Percentiles rank a stretch among this genome's conserved stretches.
phyloP scores from a whole-genome alignment of 2,797 vertebrate genomes.

The Gallinago stenura region DNA sequence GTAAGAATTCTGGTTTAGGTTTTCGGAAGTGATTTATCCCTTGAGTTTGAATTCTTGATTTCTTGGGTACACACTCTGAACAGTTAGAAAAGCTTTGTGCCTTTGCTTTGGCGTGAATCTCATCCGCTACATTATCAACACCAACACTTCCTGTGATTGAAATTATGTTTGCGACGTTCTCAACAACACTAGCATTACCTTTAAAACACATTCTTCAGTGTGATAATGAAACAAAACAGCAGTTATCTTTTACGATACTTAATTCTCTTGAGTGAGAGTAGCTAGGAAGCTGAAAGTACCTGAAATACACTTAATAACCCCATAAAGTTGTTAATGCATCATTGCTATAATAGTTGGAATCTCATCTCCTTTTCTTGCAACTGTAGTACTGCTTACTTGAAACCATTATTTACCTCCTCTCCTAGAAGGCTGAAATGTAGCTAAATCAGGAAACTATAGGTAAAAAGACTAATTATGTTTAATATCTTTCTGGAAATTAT shows the following conservation, averaged over 20 bases:
- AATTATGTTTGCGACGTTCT: neutral
- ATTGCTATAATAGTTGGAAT: neutral
- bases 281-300: neutral
- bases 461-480: neutral
- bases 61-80: neutral
- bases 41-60: neutral
- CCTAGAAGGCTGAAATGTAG: neutral
- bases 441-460: neutral
- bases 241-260: neutral
- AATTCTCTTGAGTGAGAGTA: neutral
- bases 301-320: neutral
- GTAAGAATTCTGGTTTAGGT: neutral
- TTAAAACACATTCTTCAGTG: neutral
- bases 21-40: neutral
- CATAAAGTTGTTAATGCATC: neutral
- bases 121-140: slow-evolving; percentile 9
- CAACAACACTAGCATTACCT: neutral
- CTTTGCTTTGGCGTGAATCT: slow-evolving; percentile 29
- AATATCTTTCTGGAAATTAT: neutral
- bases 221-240: slow-evolving; percentile 27
- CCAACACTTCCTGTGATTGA: slow-evolving; percentile 43
- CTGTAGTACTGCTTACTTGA: neutral
- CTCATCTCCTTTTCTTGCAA: neutral
- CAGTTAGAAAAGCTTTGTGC: neutral
- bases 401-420: neutral